phyloP scores from a whole-genome alignment of 2,888 invertebrate species.

The Cephalotes varians region DNA sequence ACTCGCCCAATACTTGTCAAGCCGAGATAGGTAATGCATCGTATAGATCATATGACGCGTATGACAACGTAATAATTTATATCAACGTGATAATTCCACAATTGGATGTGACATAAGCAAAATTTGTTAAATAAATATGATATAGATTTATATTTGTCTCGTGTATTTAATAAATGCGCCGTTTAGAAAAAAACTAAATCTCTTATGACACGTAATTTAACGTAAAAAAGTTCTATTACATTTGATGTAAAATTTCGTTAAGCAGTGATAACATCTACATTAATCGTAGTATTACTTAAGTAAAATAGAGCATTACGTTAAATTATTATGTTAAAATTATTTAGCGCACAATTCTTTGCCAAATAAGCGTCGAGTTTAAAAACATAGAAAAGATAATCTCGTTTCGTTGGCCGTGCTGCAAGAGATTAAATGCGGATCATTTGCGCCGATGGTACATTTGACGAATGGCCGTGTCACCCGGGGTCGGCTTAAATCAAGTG shows the following conservation, averaged over 20 bases:
- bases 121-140: conserved; percentile 29
- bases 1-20: conserved; percentile 47
- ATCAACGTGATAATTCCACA: conserved; percentile 45
- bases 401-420: neutral
- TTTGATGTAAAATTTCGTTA: neutral
- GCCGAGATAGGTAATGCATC: conserved; percentile 53
- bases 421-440: conserved; percentile 34
- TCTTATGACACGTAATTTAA: neutral
- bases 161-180: neutral
- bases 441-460: conserved; percentile 19
- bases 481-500: conserved; percentile 45
- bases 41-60: conserved; percentile 52
- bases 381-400: neutral
- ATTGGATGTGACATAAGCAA: conserved; percentile 42
- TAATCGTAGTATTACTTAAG: neutral
- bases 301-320: neutral
- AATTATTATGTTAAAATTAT: neutral
- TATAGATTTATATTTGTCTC: conserved; percentile 7
- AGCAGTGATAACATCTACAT: neutral
- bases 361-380: neutral
- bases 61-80: conserved; percentile 49
- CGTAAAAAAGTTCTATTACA: neutral
- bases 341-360: no score
- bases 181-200: neutral
- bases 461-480: conserved; percentile 36